Conservation (phyloP, 2,113 vertebrate species). For the Scopus umbretta region DNA sequence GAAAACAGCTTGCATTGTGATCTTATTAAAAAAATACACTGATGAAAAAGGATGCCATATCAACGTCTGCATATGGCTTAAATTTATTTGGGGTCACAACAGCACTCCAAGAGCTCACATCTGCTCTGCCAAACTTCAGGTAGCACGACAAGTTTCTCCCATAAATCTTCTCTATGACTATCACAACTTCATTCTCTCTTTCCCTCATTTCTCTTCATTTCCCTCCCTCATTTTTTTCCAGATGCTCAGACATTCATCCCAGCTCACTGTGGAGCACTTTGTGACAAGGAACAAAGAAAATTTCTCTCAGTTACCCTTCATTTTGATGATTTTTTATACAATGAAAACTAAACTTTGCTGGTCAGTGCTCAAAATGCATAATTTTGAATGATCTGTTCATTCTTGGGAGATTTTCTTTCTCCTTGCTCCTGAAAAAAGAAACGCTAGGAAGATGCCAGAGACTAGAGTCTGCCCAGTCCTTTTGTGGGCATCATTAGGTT, state of each 20-base stretch:
- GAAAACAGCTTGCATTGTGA: neutral
- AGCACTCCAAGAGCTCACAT: neutral
- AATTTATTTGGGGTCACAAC: neutral
- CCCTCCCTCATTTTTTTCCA: neutral
- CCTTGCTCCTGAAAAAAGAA: neutral
- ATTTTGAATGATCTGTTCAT: neutral
- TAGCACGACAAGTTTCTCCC: neutral
- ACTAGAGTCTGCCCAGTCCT: neutral
- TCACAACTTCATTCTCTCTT: neutral
- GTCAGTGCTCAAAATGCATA: neutral
- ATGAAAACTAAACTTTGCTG: neutral
- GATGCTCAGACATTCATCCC: neutral
- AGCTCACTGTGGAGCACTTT: neutral
- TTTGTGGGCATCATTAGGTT: neutral
- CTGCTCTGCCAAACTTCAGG: neutral
- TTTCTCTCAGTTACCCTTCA: neutral
- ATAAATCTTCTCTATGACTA: neutral
- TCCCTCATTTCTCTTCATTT: neutral
- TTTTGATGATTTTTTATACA: neutral
- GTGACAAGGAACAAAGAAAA: neutral
- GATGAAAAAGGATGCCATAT: neutral
- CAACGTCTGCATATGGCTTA: accelerated
- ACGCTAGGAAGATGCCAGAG: neutral
- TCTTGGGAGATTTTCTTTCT: neutral
- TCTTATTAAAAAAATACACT: neutral